A percentile compares a stretch with the other conserved stretches of the same genome.
These are phyloP conservation scores for Macrotus californicus DNA, from an alignment of 2,113 vertebrate species.

Conservation along the genomic window DNA sequence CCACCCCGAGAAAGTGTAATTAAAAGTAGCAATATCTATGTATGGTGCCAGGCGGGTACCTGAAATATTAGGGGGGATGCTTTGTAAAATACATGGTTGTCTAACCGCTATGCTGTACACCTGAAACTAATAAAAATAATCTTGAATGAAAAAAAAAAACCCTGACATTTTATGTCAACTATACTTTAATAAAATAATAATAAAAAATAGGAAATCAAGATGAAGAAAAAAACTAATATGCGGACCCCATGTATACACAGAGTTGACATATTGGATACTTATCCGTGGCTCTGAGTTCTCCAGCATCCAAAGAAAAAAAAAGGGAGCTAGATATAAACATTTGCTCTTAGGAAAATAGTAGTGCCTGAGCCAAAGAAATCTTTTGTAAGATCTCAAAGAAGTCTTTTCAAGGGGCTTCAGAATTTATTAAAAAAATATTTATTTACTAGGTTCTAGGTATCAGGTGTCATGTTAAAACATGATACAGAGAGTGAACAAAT, in stretches of 20 bases:
- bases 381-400: neutral
- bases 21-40: neutral
- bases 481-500: neutral
- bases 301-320: neutral
- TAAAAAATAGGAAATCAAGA: neutral
- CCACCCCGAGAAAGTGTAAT: neutral
- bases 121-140: neutral
- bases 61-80: neutral
- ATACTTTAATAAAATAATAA: neutral
- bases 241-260: neutral
- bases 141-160: neutral
- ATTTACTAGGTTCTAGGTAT: neutral
- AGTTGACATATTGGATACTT: neutral
- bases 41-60: neutral
- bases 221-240: neutral
- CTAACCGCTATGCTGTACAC: neutral
- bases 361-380: neutral
- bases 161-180: neutral
- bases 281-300: neutral
- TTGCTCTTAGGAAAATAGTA: neutral
- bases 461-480: neutral
- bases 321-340: neutral
- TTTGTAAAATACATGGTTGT: neutral
- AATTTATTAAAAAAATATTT: neutral
- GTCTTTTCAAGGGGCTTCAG: neutral